phyloP scores from a whole-genome alignment of 2,888 invertebrate species.

The Polylopha cassiicola region DNA sequence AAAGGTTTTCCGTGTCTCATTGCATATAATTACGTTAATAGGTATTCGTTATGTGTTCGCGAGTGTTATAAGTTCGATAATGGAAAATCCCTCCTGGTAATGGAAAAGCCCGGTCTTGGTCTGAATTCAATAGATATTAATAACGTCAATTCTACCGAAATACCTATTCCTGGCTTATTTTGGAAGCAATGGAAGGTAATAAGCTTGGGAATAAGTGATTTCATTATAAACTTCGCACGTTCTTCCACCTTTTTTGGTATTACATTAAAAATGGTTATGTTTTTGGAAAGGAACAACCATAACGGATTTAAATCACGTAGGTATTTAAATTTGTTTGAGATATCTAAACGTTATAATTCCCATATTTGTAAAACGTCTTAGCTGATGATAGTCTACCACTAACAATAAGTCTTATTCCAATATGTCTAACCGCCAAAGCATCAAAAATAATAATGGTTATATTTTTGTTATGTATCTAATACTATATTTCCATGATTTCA shows the following conservation, averaged over 20 bases:
- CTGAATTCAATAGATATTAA: conserved; percentile 19
- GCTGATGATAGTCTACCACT: no score
- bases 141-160: conserved; percentile 13
- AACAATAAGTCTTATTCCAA: no score
- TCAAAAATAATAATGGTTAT: no score
- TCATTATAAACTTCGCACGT: conserved; percentile 11
- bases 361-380: no score
- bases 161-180: conserved; percentile 8
- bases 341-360: no score
- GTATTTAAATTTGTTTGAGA: no score
- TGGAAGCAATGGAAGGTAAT: conserved; percentile 6
- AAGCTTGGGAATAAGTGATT: conserved; percentile 9
- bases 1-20: conserved; percentile 57
- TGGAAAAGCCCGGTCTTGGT: conserved; percentile 18
- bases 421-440: no score
- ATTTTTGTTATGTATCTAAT: no score
- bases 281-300: no score
- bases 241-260: conserved; percentile 4
- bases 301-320: no score
- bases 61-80: conserved; percentile 20
- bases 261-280: conserved; percentile 10
- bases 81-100: conserved; percentile 24
- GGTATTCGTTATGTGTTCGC: conserved; percentile 13
- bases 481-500: no score
- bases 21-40: conserved; percentile 47